Conservation (phyloP, 2,113 vertebrate genomes). For the Gobiocypris rarus region DNA sequence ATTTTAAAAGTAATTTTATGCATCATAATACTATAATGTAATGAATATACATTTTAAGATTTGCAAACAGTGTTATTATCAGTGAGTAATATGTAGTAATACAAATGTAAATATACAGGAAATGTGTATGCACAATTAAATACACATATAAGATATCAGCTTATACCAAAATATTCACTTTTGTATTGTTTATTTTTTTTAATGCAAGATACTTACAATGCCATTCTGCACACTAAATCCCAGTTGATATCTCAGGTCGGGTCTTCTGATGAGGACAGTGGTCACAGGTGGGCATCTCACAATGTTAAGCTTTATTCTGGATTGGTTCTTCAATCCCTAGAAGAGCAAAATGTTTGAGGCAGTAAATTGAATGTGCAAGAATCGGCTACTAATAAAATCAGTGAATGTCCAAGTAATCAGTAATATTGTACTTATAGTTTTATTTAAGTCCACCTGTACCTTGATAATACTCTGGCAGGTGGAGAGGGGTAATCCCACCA, state of each 20-base stretch:
- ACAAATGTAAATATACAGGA: neutral
- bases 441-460: constrained; percentile 69
- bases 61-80: neutral
- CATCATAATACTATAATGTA: neutral
- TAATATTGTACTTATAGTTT: neutral
- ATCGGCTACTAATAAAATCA: neutral
- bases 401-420: neutral
- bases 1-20: neutral
- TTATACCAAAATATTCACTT: neutral
- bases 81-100: neutral
- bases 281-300: constrained; percentile 97
- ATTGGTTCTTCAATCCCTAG: constrained; percentile 93
- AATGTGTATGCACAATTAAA: neutral
- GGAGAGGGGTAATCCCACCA: constrained; percentile 94
- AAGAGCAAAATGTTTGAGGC: neutral
- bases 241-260: constrained; percentile 92
- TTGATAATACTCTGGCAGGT: constrained; percentile 99
- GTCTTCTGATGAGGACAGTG: constrained; percentile 93
- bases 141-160: neutral
- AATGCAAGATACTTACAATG: constrained; percentile 83
- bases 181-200: neutral
- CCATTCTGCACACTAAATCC: constrained; percentile 98
- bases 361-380: neutral
- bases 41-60: neutral
- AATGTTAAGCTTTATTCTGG: constrained; percentile 91